Percentiles rank a stretch among this genome's conserved stretches.
These are phyloP conservation scores for Nipponacmea schrenckii DNA, from an alignment of 2,888 invertebrate genomes.

Conservation along the genomic window DNA sequence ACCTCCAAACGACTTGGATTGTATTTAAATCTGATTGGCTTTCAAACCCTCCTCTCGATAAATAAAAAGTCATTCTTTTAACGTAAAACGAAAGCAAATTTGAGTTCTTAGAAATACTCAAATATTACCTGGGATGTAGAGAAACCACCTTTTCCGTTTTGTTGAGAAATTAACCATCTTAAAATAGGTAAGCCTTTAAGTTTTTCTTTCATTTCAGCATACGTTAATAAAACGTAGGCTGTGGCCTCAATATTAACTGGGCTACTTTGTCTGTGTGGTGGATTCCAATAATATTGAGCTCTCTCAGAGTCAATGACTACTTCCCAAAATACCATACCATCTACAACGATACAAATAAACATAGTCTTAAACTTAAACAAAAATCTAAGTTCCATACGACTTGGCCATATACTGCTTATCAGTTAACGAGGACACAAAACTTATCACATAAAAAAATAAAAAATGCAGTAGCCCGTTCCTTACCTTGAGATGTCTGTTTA, in stretches of 20 bases:
- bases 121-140: slow-evolving; percentile 67
- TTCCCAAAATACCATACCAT: background rate
- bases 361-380: no score
- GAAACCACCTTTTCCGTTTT: slow-evolving; percentile 65
- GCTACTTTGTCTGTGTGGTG: slow-evolving; percentile 38
- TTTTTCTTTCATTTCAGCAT: slow-evolving; percentile 46
- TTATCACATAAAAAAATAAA: no score
- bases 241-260: slow-evolving; percentile 65
- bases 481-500: slow-evolving; percentile 52
- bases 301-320: background rate
- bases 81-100: no score
- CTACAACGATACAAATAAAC: background rate
- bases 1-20: no score
- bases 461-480: no score
- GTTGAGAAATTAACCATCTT: slow-evolving; percentile 63
- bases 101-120: no score
- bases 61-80: no score
- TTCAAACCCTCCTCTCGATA: no score
- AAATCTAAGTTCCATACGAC: no score
- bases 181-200: slow-evolving; percentile 54
- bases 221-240: slow-evolving; percentile 64
- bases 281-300: slow-evolving; percentile 35
- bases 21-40: no score
- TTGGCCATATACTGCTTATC: no score
- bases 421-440: no score